phyloP scores from a whole-genome alignment of 2,888 invertebrate genomes.

The Chironomus tentans region DNA sequence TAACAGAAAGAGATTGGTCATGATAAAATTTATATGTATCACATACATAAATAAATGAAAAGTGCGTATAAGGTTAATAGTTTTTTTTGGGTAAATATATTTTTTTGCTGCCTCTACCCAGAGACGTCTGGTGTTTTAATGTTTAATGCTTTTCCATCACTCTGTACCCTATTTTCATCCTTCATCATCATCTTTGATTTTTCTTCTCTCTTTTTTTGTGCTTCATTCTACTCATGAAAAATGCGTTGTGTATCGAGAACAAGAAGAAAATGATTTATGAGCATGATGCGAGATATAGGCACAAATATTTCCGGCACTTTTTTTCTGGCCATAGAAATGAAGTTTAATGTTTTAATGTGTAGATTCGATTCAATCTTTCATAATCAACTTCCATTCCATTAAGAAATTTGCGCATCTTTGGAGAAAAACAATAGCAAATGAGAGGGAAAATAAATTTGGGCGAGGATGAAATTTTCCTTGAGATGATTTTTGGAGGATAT shows the following conservation, averaged over 20 bases:
- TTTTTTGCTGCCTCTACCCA: not conserved
- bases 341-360: too few relatives aligned
- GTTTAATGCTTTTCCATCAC: not conserved
- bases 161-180: not conserved
- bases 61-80: conserved; percentile 23
- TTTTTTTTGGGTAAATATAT: too few relatives aligned
- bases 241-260: not conserved
- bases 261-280: conserved; percentile 18
- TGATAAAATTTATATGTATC: not conserved
- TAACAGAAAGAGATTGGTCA: not conserved
- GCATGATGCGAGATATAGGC: not conserved
- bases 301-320: conserved; percentile 11
- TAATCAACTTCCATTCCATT: conserved; percentile 14
- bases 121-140: conserved; percentile 25
- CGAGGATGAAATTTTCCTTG: too few relatives aligned
- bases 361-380: not conserved
- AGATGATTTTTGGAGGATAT: too few relatives aligned
- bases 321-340: not conserved
- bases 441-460: too few relatives aligned
- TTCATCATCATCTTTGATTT: not conserved
- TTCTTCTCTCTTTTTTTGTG: not conserved
- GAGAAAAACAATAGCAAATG: too few relatives aligned
- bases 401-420: conserved; percentile 14
- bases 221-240: not conserved
- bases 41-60: not conserved